Percentiles rank a stretch among this genome's conserved stretches.
Evolutionary conservation across 2,113 vertebrate species (phyloP).

Genomic region (Platanista minor): DNA sequence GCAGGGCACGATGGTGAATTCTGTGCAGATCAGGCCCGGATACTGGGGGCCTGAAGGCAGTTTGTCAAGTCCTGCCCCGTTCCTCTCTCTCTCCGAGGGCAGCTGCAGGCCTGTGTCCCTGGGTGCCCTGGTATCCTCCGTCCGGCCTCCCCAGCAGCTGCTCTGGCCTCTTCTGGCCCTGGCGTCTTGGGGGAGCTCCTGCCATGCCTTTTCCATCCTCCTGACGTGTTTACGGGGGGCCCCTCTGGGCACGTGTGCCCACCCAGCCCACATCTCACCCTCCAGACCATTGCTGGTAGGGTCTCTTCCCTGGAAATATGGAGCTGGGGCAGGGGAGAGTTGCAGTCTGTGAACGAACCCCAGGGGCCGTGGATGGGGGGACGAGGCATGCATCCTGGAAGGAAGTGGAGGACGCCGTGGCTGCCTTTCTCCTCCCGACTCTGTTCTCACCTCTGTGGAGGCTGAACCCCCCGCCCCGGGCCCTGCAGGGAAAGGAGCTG

Average conservation of each 20-base stretch:
- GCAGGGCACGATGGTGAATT: neutral
- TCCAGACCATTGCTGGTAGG: neutral
- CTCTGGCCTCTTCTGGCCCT: neutral
- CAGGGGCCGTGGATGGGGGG: too few relatives aligned
- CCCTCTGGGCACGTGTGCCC: neutral
- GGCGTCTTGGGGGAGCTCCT: neutral
- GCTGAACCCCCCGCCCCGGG: neutral
- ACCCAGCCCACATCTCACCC: neutral
- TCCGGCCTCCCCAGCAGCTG: neutral
- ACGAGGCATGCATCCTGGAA: neutral
- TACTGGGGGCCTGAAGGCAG: neutral
- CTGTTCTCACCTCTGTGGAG: neutral
- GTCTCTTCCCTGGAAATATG: neutral
- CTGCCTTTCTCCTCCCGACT: neutral
- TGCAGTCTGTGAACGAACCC: neutral
- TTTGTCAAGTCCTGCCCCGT: neutral
- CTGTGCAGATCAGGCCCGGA: too few relatives aligned
- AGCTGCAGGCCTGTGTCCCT: neutral
- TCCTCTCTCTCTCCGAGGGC: neutral
- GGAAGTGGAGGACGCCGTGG: neutral
- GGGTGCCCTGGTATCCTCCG: neutral
- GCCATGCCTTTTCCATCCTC: neutral
- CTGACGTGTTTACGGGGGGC: neutral
- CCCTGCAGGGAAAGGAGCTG: neutral
- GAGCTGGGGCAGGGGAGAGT: neutral